Conservation (phyloP, 2,888 invertebrate genomes). For the Eupelmus urozonus region DNA sequence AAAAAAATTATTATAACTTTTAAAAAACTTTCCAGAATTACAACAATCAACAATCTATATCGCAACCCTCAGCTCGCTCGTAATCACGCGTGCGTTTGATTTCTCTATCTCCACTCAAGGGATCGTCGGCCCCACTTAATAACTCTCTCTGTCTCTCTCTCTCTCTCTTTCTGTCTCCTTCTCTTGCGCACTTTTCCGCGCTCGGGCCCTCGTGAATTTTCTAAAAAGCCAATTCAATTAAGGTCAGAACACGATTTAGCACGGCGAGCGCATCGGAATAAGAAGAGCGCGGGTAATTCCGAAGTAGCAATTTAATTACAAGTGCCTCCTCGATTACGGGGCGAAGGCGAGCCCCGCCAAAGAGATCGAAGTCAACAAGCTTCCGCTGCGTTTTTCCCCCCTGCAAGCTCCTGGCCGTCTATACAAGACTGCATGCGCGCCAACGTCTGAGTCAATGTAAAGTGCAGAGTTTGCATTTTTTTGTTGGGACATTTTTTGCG, state of each 20-base stretch:
- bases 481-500: too few relatives aligned
- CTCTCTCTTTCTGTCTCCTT: constrained; percentile 26
- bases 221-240: constrained; percentile 38
- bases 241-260: constrained; percentile 37
- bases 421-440: too few relatives aligned
- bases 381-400: constrained; percentile 48
- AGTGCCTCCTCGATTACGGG: constrained; percentile 51
- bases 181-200: too few relatives aligned
- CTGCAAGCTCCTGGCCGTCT: constrained; percentile 47
- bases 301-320: constrained; percentile 56
- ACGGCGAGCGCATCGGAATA: constrained; percentile 29
- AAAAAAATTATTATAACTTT: too few relatives aligned
- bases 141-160: constrained; percentile 6
- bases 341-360: constrained; percentile 8
- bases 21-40: too few relatives aligned
- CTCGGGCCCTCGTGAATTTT: constrained; percentile 10
- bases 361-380: constrained; percentile 47
- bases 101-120: not conserved
- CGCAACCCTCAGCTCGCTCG: too few relatives aligned
- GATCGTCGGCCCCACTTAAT: not conserved
- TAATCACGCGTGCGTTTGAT: too few relatives aligned
- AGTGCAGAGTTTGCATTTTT: too few relatives aligned
- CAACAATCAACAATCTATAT: too few relatives aligned
- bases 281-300: constrained; percentile 36
- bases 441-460: too few relatives aligned